Conservation (phyloP, 2,113 vertebrate species). For the Amazona guildingii region DNA sequence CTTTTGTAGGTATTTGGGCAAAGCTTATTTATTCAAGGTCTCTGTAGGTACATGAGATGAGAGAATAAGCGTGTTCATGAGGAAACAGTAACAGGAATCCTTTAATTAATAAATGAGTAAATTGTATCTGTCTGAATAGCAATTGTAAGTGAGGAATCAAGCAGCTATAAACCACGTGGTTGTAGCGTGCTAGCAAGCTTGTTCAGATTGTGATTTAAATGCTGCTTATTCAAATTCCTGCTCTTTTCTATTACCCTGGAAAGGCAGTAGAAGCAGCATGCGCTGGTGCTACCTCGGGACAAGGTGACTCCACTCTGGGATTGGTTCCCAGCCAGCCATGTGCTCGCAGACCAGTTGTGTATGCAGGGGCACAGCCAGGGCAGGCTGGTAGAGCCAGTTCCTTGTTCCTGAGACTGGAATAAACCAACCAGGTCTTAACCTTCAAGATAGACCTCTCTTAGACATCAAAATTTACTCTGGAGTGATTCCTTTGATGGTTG, state of each 20-base stretch:
- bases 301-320: not conserved
- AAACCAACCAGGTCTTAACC: not conserved
- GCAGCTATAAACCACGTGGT: not conserved
- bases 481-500: not conserved
- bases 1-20: not conserved
- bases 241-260: not conserved
- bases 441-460: not conserved
- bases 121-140: not conserved
- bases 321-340: too few species aligned
- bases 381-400: not conserved
- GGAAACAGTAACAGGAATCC: not conserved
- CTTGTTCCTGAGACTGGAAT: not conserved
- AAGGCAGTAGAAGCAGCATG: not conserved
- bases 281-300: not conserved
- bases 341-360: accelerated
- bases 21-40: not conserved
- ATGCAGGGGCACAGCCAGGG: not conserved
- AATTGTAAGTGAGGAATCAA: not conserved
- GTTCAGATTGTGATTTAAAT: not conserved
- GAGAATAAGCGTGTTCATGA: not conserved
- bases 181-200: not conserved
- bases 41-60: not conserved
- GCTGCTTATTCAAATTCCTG: not conserved
- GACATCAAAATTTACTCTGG: not conserved
- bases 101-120: not conserved